Percentiles rank a stretch among this genome's conserved stretches.
Conservation (phyloP, 2,797 vertebrate species). For the Mormyrus proboscirostris region DNA sequence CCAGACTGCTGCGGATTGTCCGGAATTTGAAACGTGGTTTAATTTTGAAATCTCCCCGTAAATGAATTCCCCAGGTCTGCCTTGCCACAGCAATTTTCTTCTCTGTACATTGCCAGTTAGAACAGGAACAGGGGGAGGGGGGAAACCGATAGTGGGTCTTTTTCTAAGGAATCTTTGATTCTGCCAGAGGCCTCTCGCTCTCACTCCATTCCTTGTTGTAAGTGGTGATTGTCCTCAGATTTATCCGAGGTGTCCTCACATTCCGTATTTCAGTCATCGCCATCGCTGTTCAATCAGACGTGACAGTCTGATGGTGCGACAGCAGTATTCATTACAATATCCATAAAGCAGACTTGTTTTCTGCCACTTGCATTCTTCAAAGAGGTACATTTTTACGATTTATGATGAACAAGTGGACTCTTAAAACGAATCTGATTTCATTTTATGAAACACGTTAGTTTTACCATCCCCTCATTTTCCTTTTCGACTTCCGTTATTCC, state of each 20-base stretch:
- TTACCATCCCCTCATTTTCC: conserved; percentile 38
- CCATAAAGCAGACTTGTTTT: conserved; percentile 17
- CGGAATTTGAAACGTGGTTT: neutral
- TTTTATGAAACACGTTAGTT: conserved; percentile 44
- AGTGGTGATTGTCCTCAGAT: neutral
- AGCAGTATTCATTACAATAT: neutral
- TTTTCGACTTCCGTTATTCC: conserved; percentile 39
- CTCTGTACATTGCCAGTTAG: neutral
- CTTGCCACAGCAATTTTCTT: neutral
- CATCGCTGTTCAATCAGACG: neutral
- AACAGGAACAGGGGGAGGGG: neutral
- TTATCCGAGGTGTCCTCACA: neutral
- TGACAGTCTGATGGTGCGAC: neutral
- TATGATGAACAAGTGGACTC: neutral
- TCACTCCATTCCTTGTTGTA: neutral
- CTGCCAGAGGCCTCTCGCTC: neutral
- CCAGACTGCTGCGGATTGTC: neutral
- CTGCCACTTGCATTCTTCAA: neutral
- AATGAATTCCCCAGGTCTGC: conserved; percentile 6
- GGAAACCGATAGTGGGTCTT: neutral
- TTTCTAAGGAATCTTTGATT: conserved; percentile 13
- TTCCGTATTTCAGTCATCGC: neutral
- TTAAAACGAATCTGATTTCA: conserved; percentile 30
- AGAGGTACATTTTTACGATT: neutral
- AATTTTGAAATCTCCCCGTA: neutral